Conservation (phyloP, 2,888 invertebrate genomes). For the Cryptophagus acutangulus region DNA sequence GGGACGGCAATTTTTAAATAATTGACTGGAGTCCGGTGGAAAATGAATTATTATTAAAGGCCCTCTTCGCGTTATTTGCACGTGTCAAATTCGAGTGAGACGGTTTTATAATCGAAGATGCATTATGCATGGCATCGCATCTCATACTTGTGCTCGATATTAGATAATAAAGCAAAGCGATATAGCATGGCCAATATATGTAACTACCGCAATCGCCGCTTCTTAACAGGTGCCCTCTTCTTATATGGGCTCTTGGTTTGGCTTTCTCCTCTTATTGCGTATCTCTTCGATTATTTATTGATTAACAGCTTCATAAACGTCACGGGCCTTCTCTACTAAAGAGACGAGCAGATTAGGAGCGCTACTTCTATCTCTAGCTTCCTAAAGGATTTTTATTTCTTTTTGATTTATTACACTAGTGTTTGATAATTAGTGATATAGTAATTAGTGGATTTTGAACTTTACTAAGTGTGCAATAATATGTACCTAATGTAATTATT, state of each 20-base stretch:
- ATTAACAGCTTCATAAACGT: conserved; percentile 17
- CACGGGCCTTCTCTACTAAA: not conserved
- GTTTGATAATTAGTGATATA: too few relatives aligned
- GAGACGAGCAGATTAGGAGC: too few relatives aligned
- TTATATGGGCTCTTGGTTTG: conserved; percentile 13
- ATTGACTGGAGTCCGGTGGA: conserved; percentile 53
- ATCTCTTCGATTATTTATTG: conserved; percentile 29
- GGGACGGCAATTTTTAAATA: conserved; percentile 53
- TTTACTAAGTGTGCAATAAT: too few relatives aligned
- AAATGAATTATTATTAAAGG: conserved; percentile 49
- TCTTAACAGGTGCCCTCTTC: conserved; percentile 27
- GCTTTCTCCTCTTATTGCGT: conserved; percentile 28
- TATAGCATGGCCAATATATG: conserved; percentile 20
- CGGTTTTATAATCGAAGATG: conserved; percentile 36
- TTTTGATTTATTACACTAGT: too few relatives aligned
- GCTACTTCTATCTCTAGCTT: too few relatives aligned
- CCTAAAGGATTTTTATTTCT: too few relatives aligned
- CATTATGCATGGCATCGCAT: conserved; percentile 30
- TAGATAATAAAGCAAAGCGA: conserved; percentile 22
- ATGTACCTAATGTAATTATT: too few relatives aligned
- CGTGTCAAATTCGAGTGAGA: conserved; percentile 39
- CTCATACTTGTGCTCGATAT: conserved; percentile 15
- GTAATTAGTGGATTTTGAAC: too few relatives aligned
- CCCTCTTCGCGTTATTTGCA: conserved; percentile 25
- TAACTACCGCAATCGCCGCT: conserved; percentile 22